Evolutionary conservation across 2,888 invertebrate species (phyloP).

Genomic region (Autographa pulchrina): DNA sequence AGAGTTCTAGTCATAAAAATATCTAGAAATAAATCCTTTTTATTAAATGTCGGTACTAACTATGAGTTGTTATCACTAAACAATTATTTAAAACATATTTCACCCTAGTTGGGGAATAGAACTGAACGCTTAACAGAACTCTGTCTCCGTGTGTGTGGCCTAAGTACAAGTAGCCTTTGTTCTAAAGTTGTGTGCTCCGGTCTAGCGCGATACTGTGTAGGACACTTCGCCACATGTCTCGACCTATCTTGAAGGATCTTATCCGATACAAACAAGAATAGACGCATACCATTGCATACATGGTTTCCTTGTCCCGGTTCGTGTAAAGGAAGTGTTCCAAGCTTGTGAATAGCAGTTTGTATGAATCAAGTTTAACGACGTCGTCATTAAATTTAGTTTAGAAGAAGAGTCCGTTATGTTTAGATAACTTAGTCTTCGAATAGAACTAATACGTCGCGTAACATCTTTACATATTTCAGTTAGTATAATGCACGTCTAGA

Average conservation of each 20-base stretch:
- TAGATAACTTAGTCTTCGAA: no score
- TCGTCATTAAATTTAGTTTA: no score
- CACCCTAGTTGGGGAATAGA: background rate
- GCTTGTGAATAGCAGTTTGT: background rate
- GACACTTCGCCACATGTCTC: background rate
- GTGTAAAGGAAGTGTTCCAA: background rate
- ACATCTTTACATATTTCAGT: no score
- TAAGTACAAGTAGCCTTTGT: background rate
- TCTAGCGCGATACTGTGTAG: conserved; percentile 2
- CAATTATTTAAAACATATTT: no score
- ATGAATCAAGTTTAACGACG: background rate
- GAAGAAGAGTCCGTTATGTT: no score
- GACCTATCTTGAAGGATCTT: conserved; percentile 11
- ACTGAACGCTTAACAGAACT: background rate
- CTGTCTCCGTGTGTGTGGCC: background rate
- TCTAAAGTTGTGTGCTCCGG: background rate
- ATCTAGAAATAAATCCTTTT: no score
- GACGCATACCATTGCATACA: conserved; percentile 9
- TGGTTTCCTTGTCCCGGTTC: background rate
- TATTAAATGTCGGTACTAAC: no score
- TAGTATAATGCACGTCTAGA: background rate
- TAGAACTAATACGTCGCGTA: no score
- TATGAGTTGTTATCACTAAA: no score
- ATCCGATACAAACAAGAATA: conserved; percentile 1
- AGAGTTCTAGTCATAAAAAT: no score